Conservation (phyloP, 92 coral and sea anemone genomes). For the Plumapathes pennacea region DNA sequence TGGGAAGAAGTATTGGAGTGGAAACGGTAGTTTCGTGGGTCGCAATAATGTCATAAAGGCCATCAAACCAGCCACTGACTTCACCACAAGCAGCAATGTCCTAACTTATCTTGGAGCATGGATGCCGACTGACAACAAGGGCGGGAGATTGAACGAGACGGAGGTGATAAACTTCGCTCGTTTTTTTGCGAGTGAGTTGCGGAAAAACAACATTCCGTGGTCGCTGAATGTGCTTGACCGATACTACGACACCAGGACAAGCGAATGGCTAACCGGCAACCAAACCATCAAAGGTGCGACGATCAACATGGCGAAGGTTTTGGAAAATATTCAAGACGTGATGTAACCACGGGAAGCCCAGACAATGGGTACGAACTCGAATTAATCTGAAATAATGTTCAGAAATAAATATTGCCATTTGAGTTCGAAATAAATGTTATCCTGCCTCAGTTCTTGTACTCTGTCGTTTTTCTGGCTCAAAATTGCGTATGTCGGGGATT, state of each 20-base stretch:
- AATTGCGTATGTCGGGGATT: too few relatives aligned
- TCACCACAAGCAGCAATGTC: slow-evolving; percentile 20
- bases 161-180: slow-evolving; percentile 65
- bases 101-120: slow-evolving; percentile 68
- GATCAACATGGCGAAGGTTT: slow-evolving; percentile 49
- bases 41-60: slow-evolving; percentile 22
- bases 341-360: too few relatives aligned
- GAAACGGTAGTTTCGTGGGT: slow-evolving; percentile 11
- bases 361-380: too few relatives aligned
- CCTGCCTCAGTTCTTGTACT: too few relatives aligned
- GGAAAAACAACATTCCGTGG: slow-evolving; percentile 52
- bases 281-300: slow-evolving; percentile 21
- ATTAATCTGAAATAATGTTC: too few relatives aligned
- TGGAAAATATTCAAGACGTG: slow-evolving; percentile 36
- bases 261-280: slow-evolving; percentile 34
- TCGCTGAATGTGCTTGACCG: slow-evolving; percentile 64
- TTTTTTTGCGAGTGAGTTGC: slow-evolving; percentile 45
- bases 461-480: too few relatives aligned
- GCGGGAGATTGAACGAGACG: slow-evolving; percentile 21
- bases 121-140: slow-evolving; percentile 67
- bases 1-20: slow-evolving; percentile 57
- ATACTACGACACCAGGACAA: slow-evolving; percentile 49
- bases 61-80: slow-evolving; percentile 11
- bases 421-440: too few relatives aligned
- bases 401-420: too few relatives aligned